Evolutionary conservation across 1,140 invertebrate genomes (phyloP), one percentile per base, ranked within the genome.

Genomic region (Ganaspis sp.): DNA sequence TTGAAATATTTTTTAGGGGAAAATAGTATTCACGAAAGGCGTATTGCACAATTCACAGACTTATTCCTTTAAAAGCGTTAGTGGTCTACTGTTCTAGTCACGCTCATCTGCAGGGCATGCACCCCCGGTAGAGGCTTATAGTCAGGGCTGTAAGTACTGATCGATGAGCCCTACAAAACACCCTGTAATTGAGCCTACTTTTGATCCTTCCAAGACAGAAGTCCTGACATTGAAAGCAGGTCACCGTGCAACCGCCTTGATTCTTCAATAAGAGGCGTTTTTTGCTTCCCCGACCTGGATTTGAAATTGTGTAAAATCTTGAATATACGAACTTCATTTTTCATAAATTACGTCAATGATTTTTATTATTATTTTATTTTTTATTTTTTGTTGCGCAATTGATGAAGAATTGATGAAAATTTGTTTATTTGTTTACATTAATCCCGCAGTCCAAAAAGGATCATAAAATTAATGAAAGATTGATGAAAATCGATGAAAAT

Each of bases 41-140:
- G 12, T 26, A 64, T 64, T 9, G 23, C 54, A 29, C 54, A 64
- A 64, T 64, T 64, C 23, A 34, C 73, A 34, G 69, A 64, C 54
- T 64, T 29, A 21, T 64, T 26, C 54, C 54, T 64, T 81, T 75
- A 72, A 53, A 72, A 78, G 73, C 77, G 80, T 75, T 79, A 38
- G 40, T 23, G 26, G 76, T 76, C 77, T 82, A 84, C 82, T 83
- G 82, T 80, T 78, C 75, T 74, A 77, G 73, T 81, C 79, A 79
- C 77, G 75, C 73, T 81, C 70, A 80, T 84, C 78, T 78, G 75
- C 78, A 80, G 80, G 81, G 84, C 81, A 81, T 76, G 77, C 78
- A 85, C 79, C 84, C 83, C 80, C 83, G 70, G 72, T 69, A 75
- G 75, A 75, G 79, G 81, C 80, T 85, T 81, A 81, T 70, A 12